Evolutionary conservation across 2,797 vertebrate genomes (phyloP).

Genomic region (Coregonus suidteri): DNA sequence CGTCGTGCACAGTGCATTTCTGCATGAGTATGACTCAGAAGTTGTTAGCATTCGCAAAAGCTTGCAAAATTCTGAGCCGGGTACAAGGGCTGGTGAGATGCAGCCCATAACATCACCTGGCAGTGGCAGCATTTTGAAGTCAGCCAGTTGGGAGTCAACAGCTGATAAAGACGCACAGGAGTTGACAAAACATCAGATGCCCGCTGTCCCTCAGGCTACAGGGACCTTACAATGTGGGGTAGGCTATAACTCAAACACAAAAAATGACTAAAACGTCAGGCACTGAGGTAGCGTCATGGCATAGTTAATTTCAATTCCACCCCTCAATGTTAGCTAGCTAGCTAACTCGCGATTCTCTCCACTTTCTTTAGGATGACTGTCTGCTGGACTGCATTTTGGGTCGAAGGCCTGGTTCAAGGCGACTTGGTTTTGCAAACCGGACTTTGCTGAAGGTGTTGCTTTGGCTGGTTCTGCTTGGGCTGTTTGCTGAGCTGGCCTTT

Average conservation of each 20-base stretch:
- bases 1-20: background rate
- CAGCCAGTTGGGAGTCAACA: conserved; percentile 5
- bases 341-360: background rate
- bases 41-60: conserved; percentile 46
- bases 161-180: conserved; percentile 7
- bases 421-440: conserved; percentile 67
- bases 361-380: conserved; percentile 66
- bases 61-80: conserved; percentile 75
- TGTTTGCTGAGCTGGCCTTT: conserved; percentile 91
- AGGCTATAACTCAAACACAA: background rate
- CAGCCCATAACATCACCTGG: background rate
- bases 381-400: conserved; percentile 68
- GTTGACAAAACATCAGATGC: background rate
- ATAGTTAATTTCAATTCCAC: background rate
- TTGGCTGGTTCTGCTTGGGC: conserved; percentile 88
- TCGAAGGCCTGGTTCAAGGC: conserved; percentile 64
- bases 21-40: background rate
- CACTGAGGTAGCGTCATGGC: background rate
- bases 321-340: background rate
- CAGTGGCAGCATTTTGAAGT: background rate
- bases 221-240: conserved; percentile 33
- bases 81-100: background rate
- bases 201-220: background rate
- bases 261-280: background rate
- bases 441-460: conserved; percentile 85